Base-by-base conservation (phyloP, 2,888 invertebrate species). In the Dexiosoma caninum region DNA sequence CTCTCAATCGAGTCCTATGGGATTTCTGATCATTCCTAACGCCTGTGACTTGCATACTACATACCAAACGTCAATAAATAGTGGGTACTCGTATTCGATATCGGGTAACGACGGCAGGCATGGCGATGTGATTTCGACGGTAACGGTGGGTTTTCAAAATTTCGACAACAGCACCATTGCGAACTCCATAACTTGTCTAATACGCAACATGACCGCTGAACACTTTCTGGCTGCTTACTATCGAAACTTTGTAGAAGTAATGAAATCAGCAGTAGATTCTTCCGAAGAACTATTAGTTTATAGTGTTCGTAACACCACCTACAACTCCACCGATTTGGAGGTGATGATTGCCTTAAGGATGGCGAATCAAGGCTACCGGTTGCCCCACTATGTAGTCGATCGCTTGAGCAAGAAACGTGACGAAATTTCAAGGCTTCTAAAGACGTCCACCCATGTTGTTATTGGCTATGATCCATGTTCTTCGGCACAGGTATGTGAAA, bases 41-140 rank as follows among this genome's bases (percentile, higher is more conserved):
- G 95, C 93, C 46, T 98, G 98, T 88, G 94, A 95, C 87, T 92
- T 98, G 81, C 93, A 95, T 85, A 94, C 96, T 10, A 93, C 93
- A 51, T 92, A 93, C 84, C 93, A 95, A 76, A 89, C 88, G 0
- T 94, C 93, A 82, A 93, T 95, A 53, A 81, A 77, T 16, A 93
- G 93, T 21, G 94, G 94, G 8, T 95, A 95, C 86, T 94, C 95
- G 0, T 92, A 98, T 85, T 94, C 94, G 32, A 93, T 98, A 0
- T 93, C 94, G 8, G 97, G 97, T 1, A 97, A 95, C 88, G 98
- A 98, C 90, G 98, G 98, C 0, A 93, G 94, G 84, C 97, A 97
- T 87, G 92, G 93, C 71, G 95, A 96, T 89, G 98, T 98, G 0
- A 91, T 94, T n/a, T 98, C 97, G 1, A 95, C 95, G 7, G 94